phyloP scores from a whole-genome alignment of 1,140 invertebrate genomes.

The Belonocnema kinseyi region DNA sequence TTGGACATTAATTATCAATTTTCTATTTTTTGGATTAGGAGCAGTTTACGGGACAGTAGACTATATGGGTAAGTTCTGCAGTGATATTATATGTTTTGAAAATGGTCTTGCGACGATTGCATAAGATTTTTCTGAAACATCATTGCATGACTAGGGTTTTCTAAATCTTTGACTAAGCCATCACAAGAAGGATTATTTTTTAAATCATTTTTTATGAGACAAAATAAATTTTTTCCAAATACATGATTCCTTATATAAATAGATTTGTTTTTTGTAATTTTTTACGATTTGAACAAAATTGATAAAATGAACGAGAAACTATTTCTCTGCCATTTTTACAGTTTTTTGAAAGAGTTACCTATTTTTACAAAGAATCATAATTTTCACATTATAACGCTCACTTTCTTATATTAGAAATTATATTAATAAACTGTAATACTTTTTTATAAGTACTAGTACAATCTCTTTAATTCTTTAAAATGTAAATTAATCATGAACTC shows the following conservation, averaged over 20 bases:
- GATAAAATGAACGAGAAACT: no score
- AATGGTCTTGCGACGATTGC: constrained; percentile 25
- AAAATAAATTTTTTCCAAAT: not conserved
- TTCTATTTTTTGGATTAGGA: constrained; percentile 70
- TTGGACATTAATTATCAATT: not conserved
- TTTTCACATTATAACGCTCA: no score
- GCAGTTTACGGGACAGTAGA: constrained; percentile 84
- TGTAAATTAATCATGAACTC: no score
- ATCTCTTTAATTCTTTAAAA: no score
- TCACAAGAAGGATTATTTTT: constrained; percentile 11
- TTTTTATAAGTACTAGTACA: no score
- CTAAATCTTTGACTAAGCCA: not conserved
- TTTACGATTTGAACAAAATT: no score
- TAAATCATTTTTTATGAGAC: not conserved
- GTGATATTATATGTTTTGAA: constrained; percentile 37
- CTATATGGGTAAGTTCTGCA: constrained; percentile 83
- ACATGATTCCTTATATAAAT: not conserved
- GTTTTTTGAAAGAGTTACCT: no score
- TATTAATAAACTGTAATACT: no score
- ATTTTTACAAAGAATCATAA: no score
- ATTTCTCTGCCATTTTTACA: no score
- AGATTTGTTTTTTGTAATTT: no score
- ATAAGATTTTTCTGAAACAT: constrained; percentile 17
- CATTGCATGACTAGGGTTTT: constrained; percentile 28
- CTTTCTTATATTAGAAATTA: no score